Evolutionary conservation across 2,113 vertebrate genomes (phyloP).

Genomic region (Rhagologus leucostigma): DNA sequence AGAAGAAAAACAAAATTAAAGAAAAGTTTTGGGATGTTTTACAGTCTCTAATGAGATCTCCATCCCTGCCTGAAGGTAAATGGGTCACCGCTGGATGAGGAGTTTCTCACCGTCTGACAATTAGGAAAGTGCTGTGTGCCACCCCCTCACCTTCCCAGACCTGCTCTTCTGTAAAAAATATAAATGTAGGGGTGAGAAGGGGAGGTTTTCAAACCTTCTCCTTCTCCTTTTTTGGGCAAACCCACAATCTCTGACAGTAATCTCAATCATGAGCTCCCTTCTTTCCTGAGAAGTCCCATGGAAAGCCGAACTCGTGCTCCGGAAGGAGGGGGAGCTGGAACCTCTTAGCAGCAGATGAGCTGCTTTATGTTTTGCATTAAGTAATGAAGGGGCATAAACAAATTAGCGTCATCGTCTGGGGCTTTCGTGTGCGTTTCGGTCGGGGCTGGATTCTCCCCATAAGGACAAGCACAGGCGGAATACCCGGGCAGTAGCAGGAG

Average conservation of each 20-base stretch:
- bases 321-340: neutral
- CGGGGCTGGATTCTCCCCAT: neutral
- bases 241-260: neutral
- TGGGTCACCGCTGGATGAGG: neutral
- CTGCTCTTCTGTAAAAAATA: neutral
- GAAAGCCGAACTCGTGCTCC: rapidly evolving
- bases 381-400: neutral
- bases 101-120: neutral
- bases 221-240: neutral
- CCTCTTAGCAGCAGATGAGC: neutral
- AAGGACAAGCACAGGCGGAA: neutral
- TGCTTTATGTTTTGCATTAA: neutral
- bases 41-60: neutral
- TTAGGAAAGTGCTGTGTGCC: neutral
- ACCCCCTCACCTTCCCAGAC: neutral
- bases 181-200: neutral
- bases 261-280: neutral
- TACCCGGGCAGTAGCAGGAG: neutral
- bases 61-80: neutral
- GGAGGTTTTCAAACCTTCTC: neutral
- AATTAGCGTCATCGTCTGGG: rapidly evolving
- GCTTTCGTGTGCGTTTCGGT: neutral
- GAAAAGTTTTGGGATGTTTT: neutral
- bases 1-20: too few relatives aligned
- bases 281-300: neutral